These are phyloP conservation scores for Pissodes strobi DNA, from an alignment of 1,140 invertebrate genomes.

Conservation along the genomic window DNA sequence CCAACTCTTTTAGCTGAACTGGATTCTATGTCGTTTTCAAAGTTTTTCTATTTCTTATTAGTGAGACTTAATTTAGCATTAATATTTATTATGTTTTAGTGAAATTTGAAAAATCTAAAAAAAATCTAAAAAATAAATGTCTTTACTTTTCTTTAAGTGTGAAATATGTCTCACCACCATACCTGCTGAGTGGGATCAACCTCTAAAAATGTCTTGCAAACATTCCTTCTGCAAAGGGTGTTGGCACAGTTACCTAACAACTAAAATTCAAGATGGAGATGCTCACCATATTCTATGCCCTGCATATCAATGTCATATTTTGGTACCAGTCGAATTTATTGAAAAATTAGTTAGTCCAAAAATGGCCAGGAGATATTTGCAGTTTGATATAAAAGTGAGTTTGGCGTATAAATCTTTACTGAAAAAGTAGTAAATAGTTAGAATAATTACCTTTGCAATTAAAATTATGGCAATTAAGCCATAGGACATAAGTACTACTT, in stretches of 20 bases:
- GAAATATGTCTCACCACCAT: constrained; percentile 65
- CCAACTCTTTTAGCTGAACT: too few relatives aligned
- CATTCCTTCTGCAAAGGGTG: constrained; percentile 70
- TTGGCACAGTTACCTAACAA: constrained; percentile 71
- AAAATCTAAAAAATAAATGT: constrained; percentile 58
- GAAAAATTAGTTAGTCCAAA: constrained; percentile 69
- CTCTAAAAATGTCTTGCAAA: constrained; percentile 61
- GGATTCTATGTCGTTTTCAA: too few relatives aligned
- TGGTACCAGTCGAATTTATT: constrained; percentile 72
- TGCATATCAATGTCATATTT: constrained; percentile 66
- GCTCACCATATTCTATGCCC: constrained; percentile 72
- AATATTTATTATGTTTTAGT: too few relatives aligned
- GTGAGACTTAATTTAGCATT: too few relatives aligned
- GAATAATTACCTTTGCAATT: too few relatives aligned
- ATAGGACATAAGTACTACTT: too few relatives aligned
- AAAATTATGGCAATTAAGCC: too few relatives aligned
- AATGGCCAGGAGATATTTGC: constrained; percentile 69
- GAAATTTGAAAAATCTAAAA: too few relatives aligned
- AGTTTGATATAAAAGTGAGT: constrained; percentile 73
- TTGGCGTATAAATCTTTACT: background rate
- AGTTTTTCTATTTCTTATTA: too few relatives aligned
- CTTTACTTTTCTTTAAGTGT: constrained; percentile 65
- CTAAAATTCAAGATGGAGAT: constrained; percentile 72
- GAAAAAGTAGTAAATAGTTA: too few relatives aligned
- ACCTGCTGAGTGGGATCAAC: constrained; percentile 49